Conservation (phyloP, 2,888 invertebrate species). For the Byasa hedistus region DNA sequence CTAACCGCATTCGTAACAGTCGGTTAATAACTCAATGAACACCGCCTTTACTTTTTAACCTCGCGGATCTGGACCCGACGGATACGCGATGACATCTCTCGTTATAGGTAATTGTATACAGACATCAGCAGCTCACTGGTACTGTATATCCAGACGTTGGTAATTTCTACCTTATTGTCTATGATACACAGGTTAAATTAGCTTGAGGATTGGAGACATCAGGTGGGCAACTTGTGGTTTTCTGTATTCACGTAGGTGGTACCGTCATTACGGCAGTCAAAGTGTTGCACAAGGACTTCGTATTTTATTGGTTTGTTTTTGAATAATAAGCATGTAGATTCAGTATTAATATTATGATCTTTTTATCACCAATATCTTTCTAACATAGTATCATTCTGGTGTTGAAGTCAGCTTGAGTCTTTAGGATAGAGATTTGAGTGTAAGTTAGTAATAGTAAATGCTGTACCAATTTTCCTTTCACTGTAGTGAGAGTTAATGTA, state of each 20-base stretch:
- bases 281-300: conserved; percentile 35
- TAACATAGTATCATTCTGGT: no score
- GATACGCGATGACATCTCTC: conserved; percentile 13
- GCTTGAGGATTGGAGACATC: not conserved
- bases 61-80: conserved; percentile 1
- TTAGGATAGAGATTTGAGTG: no score
- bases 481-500: no score
- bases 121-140: not conserved
- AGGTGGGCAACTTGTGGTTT: conserved; percentile 16
- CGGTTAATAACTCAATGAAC: conserved; percentile 7
- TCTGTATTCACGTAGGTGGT: conserved; percentile 32
- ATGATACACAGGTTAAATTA: not conserved
- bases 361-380: no score
- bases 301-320: conserved; percentile 13
- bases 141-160: not conserved
- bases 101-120: conserved; percentile 21
- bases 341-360: no score
- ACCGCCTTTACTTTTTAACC: conserved; percentile 17
- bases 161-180: conserved; percentile 4
- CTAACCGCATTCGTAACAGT: conserved; percentile 12
- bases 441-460: no score
- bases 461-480: no score
- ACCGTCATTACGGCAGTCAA: conserved; percentile 34
- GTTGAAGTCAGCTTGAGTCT: no score
- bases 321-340: not conserved